Evolutionary conservation across 2,113 vertebrate species (phyloP).

Genomic region (Lota lota): DNA sequence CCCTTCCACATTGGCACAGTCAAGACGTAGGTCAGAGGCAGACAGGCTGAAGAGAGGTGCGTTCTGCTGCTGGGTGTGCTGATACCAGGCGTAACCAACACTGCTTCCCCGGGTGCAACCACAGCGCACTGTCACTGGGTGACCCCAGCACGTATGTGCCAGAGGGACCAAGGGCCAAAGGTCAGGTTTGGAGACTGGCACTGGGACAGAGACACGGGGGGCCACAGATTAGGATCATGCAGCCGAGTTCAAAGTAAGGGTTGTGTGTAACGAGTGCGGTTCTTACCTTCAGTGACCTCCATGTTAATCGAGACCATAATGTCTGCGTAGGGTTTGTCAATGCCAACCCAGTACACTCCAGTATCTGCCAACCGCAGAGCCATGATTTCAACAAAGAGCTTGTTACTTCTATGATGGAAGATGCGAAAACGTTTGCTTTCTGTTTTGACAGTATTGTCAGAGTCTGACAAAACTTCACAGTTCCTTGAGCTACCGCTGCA

Average conservation of each 20-base stretch:
- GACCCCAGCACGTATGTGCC: neutral
- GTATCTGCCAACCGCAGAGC: slow-evolving; percentile 49
- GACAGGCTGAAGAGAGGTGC: slow-evolving; percentile 3
- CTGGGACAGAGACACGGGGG: slow-evolving; percentile 34
- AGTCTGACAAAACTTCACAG: slow-evolving; percentile 67
- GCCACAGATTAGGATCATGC: neutral
- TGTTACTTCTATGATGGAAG: slow-evolving; percentile 3
- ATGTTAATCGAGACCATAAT: slow-evolving; percentile 61
- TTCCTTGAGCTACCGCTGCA: slow-evolving; percentile 52
- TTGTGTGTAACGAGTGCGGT: neutral
- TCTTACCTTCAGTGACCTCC: slow-evolving; percentile 63
- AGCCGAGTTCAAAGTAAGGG: neutral
- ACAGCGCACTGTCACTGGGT: slow-evolving; percentile 54
- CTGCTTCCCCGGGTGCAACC: slow-evolving; percentile 35
- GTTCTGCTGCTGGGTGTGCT: slow-evolving; percentile 1
- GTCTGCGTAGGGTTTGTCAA: slow-evolving; percentile 63
- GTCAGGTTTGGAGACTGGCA: slow-evolving; percentile 57
- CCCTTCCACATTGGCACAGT: slow-evolving; percentile 39
- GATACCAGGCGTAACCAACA: slow-evolving; percentile 62
- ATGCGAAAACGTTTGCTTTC: slow-evolving; percentile 25
- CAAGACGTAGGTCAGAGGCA: slow-evolving; percentile 45
- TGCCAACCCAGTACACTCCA: slow-evolving; percentile 71
- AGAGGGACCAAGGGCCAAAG: slow-evolving; percentile 47
- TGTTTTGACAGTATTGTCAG: slow-evolving; percentile 22
- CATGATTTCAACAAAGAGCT: slow-evolving; percentile 51